phyloP scores from a whole-genome alignment of 35 echinoderm and acorn worm genomes.

The Heliocidaris tuberculata region DNA sequence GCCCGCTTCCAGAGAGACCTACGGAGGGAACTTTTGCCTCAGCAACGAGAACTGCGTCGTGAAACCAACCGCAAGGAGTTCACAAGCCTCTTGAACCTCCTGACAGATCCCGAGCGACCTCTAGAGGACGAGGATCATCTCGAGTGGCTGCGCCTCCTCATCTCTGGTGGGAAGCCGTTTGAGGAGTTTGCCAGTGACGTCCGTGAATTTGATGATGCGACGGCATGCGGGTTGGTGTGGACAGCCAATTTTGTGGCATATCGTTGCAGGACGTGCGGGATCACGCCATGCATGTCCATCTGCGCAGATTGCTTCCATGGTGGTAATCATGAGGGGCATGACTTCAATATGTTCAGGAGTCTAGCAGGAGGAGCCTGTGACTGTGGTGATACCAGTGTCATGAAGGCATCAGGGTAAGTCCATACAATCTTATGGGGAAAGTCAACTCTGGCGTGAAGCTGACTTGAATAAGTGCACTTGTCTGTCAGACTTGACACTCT shows the following conservation, averaged over 20 bases:
- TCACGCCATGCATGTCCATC: conserved; percentile 97
- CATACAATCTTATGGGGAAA: not conserved
- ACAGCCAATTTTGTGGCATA: conserved; percentile 99
- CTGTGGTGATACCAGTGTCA: conserved; percentile 92
- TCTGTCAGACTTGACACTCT: too few species aligned
- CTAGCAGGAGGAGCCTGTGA: conserved; percentile 98
- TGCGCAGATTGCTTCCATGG: conserved; percentile 98
- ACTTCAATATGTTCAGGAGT: conserved; percentile 99
- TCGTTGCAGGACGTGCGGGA: conserved; percentile 93
- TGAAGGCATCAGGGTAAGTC: conserved; percentile 76
- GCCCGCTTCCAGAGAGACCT: conserved; percentile 34
- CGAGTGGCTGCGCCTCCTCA: conserved; percentile 63
- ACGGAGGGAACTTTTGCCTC: not conserved
- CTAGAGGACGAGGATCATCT: conserved; percentile 56
- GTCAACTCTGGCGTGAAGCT: not conserved
- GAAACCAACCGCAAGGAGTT: conserved; percentile 28
- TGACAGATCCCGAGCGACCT: not conserved
- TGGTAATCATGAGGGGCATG: conserved; percentile 85
- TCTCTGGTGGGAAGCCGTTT: conserved; percentile 77
- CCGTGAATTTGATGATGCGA: conserved; percentile 78
- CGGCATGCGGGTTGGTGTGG: conserved; percentile 96
- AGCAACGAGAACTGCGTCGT: conserved; percentile 13
- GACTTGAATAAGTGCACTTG: not conserved
- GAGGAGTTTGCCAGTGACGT: conserved; percentile 68
- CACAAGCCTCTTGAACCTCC: conserved; percentile 36